Evolutionary conservation across 2,797 vertebrate species (phyloP).

Genomic region (Poecilia wingei): DNA sequence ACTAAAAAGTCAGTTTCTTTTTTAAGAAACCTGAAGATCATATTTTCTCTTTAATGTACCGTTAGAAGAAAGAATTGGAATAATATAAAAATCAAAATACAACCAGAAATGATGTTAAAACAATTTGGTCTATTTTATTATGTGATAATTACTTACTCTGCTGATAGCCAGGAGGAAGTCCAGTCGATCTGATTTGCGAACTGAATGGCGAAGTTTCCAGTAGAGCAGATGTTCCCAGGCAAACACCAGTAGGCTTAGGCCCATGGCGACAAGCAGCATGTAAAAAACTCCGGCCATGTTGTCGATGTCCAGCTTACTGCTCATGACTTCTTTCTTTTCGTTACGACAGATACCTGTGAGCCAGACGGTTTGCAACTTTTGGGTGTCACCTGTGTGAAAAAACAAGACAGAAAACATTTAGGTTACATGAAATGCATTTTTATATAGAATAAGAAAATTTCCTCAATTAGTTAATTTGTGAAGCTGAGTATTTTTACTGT

Average conservation of each 20-base stretch:
- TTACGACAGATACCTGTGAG: slow-evolving; percentile 97
- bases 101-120: neutral
- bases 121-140: neutral
- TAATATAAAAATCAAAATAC: too few relatives aligned
- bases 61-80: neutral
- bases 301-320: slow-evolving; percentile 97
- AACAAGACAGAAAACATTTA: neutral
- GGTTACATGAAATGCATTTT: slow-evolving; percentile 2
- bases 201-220: slow-evolving; percentile 92
- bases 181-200: slow-evolving; percentile 85
- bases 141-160: slow-evolving; percentile 80
- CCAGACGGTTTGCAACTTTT: slow-evolving; percentile 98
- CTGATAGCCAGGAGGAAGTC: slow-evolving; percentile 95
- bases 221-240: slow-evolving; percentile 97
- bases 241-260: slow-evolving; percentile 94
- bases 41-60: neutral
- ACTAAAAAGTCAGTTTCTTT: neutral
- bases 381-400: slow-evolving; percentile 87
- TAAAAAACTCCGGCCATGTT: slow-evolving; percentile 99
- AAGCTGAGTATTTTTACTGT: neutral
- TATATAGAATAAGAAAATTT: slow-evolving; percentile 13
- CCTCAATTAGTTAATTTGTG: slow-evolving; percentile 1
- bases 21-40: neutral
- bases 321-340: slow-evolving; percentile 99
- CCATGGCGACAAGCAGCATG: slow-evolving; percentile 98